Conservation (phyloP, 2,113 vertebrate species). For the Theristicus caerulescens region DNA sequence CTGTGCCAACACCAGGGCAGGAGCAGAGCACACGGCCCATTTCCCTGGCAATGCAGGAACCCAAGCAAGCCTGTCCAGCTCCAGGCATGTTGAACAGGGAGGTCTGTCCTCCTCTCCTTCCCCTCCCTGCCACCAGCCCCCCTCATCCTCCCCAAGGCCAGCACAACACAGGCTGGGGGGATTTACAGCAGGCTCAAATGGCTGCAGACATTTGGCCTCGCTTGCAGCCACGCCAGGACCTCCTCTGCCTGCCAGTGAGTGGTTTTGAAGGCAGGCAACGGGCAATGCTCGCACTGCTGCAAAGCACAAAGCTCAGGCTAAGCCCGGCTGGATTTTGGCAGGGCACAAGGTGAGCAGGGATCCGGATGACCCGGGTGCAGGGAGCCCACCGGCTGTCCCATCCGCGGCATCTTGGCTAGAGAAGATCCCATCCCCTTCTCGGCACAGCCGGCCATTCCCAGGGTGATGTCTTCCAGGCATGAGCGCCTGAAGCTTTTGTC, state of each 20-base stretch:
- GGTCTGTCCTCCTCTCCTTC: not conserved
- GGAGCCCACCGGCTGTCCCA: fast-evolving
- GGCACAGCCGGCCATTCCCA: not conserved
- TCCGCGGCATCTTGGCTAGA: fast-evolving
- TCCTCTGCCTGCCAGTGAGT: not conserved
- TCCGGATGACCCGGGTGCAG: fast-evolving
- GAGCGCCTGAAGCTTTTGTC: not conserved
- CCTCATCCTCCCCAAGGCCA: not conserved
- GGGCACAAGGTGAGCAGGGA: not conserved
- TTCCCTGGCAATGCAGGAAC: not conserved
- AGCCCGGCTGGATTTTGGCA: not conserved
- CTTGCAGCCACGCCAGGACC: not conserved
- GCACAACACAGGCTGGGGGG: not conserved
- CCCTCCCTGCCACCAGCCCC: not conserved
- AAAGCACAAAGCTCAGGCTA: not conserved
- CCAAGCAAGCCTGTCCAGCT: not conserved
- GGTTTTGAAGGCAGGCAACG: not conserved
- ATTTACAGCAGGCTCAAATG: not conserved
- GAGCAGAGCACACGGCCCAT: not conserved
- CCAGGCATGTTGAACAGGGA: fast-evolving
- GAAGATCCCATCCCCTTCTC: not conserved
- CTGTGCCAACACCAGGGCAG: not conserved
- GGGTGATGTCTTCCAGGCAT: not conserved
- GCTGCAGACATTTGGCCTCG: not conserved
- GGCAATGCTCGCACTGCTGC: not conserved